Base-by-base conservation (phyloP, 53 echinoderm and acorn worm genomes). In the Holothuria leucospilota region DNA sequence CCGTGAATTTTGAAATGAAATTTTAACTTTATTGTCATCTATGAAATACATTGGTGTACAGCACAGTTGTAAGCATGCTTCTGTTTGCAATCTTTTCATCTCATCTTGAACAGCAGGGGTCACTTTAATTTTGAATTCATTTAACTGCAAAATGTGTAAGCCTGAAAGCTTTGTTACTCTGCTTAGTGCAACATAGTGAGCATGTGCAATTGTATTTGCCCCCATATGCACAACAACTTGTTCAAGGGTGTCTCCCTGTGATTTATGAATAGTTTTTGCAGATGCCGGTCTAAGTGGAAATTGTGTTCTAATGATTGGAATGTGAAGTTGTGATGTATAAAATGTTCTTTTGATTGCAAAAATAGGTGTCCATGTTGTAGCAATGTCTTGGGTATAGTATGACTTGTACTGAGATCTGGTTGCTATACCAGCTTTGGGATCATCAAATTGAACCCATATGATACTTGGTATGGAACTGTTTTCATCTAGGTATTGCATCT, bases 151-250 rank as follows among this genome's bases (percentile, higher is more conserved):
- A 21, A 89, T 39, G 34, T 90, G 66, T n/a, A 90, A 78, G 68
- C 71, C 83, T 30, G 13, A 20, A 30, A 58, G 34, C 21, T 23
- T 90, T 26, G 49, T 75, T 29, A 78, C 90, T 49, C 90, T 18
- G 39, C 85, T 90, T 6, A 90, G 29, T 11, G 72, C 90, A 21
- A 90, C 90, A 85, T 90, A 86, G 52, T 90, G 90, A 7, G 71
- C 53, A 86, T 90, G 90, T 60, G 78, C 40, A 20, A 85, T 26
- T 70, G 63, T 58, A 20, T 26, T n/a, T 53, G 12, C 61, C 18
- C 88, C 87, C 89, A 89, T 87, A 29, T 89, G 42, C 18, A 92
- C 51, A 18, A 86, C 92, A n/a, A n/a, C n/a, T n/a, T n/a, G n/a
- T n/a, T n/a, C n/a, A n/a, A n/a, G n/a, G n/a, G n/a, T n/a, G n/a